A percentile compares a stretch with the other conserved stretches of the same genome.
phyloP scores from a whole-genome alignment of 2,113 vertebrate species.

The Xiphophorus couchianus region DNA sequence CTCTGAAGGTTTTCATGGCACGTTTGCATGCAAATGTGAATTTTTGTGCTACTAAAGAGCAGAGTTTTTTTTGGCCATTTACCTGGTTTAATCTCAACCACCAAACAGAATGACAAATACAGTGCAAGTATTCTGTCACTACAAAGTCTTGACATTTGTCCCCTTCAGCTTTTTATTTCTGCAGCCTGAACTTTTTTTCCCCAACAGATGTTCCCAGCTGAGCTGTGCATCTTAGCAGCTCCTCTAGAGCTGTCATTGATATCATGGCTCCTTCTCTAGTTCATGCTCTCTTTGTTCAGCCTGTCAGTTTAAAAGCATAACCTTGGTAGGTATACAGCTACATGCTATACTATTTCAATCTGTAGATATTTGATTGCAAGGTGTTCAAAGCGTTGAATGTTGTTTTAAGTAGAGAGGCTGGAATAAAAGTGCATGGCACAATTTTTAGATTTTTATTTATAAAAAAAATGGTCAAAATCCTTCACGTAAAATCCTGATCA shows the following conservation, averaged over 20 bases:
- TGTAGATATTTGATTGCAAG: neutral
- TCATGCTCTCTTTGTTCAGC: too few relatives aligned
- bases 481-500: neutral
- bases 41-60: neutral
- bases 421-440: too few relatives aligned
- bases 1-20: neutral
- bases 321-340: neutral
- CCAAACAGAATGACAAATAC: neutral
- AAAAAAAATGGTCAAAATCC: too few relatives aligned
- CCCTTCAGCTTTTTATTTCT: neutral
- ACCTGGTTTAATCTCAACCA: neutral
- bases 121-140: neutral
- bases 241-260: too few relatives aligned
- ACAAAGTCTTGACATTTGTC: neutral
- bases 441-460: too few relatives aligned
- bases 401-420: too few relatives aligned
- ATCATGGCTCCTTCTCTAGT: too few relatives aligned
- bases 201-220: too few relatives aligned
- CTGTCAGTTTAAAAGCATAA: neutral
- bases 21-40: neutral
- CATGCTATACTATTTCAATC: neutral
- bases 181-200: neutral
- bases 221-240: too few relatives aligned
- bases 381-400: neutral
- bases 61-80: neutral